Percentiles rank a stretch among this genome's conserved stretches.
These are phyloP conservation scores for Gymnocheta viridis DNA, from an alignment of 2,888 invertebrate genomes.

Conservation along the genomic window DNA sequence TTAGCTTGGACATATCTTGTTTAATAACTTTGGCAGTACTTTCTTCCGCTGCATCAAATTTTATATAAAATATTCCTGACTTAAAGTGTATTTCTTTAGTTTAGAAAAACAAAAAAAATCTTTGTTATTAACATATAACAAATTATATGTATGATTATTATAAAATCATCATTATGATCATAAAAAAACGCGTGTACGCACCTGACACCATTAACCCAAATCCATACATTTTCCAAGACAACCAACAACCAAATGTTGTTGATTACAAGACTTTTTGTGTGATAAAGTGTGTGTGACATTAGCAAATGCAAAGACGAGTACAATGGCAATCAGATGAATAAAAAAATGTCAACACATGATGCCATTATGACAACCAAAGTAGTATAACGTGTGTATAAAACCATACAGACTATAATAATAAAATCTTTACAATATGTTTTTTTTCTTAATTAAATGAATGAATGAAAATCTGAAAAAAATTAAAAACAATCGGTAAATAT, in stretches of 20 bases:
- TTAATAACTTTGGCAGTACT: too few relatives aligned
- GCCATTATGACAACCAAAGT: conserved; percentile 21
- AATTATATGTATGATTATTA: not conserved
- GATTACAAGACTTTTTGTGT: conserved; percentile 16
- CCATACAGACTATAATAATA: conserved; percentile 5
- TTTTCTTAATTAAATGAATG: conserved; percentile 12
- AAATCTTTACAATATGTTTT: conserved; percentile 29
- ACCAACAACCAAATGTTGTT: conserved; percentile 27
- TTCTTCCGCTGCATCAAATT: too few relatives aligned
- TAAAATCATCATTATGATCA: not conserved
- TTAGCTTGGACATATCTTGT: too few relatives aligned
- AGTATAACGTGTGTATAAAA: conserved; percentile 7
- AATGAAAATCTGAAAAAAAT: conserved; percentile 9
- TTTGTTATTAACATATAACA: not conserved
- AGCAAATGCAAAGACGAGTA: conserved; percentile 29
- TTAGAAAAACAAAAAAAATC: too few relatives aligned
- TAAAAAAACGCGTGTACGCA: conserved; percentile 17
- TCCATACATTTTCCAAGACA: conserved; percentile 14
- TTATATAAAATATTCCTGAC: too few relatives aligned
- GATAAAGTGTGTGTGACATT: conserved; percentile 22
- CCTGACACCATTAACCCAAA: conserved; percentile 67
- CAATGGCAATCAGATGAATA: conserved; percentile 26
- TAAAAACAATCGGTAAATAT: conserved; percentile 36
- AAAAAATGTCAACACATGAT: conserved; percentile 62
- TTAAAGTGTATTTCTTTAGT: too few relatives aligned